Evolutionary conservation across 2,113 vertebrate genomes (phyloP).

Genomic region (Peromyscus californicus): DNA sequence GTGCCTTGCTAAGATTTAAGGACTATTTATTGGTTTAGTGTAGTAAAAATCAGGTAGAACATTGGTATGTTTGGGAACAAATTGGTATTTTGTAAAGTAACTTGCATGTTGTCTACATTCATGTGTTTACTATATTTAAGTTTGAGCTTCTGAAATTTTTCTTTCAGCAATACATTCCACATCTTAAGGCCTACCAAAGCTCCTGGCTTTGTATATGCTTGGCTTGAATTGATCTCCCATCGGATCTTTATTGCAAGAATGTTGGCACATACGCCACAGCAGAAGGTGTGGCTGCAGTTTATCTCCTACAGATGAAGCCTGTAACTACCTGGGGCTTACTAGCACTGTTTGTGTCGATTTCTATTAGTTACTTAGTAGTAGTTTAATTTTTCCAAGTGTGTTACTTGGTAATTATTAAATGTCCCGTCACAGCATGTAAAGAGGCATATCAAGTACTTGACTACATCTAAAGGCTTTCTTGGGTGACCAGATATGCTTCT

Average conservation of each 20-base stretch:
- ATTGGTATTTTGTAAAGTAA: neutral
- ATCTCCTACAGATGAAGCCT: constrained; percentile 84
- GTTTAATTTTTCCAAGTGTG: neutral
- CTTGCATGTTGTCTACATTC: neutral
- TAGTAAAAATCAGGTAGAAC: constrained; percentile 21
- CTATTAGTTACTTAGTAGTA: constrained; percentile 41
- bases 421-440: neutral
- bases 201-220: constrained; percentile 98
- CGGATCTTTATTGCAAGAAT: constrained; percentile 99
- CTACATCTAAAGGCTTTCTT: constrained; percentile 10
- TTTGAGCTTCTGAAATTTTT: constrained; percentile 74
- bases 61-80: neutral
- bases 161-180: constrained; percentile 98
- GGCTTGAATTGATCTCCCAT: constrained; percentile 99
- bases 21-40: neutral
- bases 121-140: constrained; percentile 46
- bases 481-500: neutral
- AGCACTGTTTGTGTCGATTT: constrained; percentile 26
- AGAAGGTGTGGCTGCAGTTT: constrained; percentile 96
- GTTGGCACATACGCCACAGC: constrained; percentile 99
- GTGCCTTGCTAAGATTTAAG: neutral
- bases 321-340: constrained; percentile 62
- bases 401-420: constrained; percentile 29
- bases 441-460: constrained; percentile 22
- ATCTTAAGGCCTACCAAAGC: constrained; percentile 99